These are phyloP conservation scores for Boulengeromyrus knoepffleri DNA, from an alignment of 2,113 vertebrate genomes.

Conservation along the genomic window DNA sequence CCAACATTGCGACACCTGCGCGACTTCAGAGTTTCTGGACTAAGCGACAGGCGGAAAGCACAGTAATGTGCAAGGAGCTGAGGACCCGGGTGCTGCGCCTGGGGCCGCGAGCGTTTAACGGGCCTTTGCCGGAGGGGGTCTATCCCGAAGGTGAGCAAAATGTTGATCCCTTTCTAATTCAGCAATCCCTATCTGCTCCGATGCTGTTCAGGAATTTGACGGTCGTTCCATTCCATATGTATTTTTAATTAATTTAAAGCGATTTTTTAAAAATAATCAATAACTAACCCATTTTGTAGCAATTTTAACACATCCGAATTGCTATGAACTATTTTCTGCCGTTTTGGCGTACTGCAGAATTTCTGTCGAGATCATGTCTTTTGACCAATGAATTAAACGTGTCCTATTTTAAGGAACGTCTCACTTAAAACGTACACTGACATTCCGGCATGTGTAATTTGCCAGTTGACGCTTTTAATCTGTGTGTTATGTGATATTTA, in stretches of 20 bases:
- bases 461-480: too few species aligned
- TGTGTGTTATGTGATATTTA: too few species aligned
- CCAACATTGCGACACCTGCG: not conserved
- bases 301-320: not conserved
- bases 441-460: too few species aligned
- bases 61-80: conserved; percentile 52
- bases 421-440: too few species aligned
- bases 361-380: not conserved
- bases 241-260: not conserved
- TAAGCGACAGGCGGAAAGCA: not conserved
- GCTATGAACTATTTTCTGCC: not conserved
- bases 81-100: conserved; percentile 53
- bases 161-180: not conserved
- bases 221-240: not conserved
- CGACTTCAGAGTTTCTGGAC: not conserved
- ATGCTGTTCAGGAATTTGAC: not conserved
- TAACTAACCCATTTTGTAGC: not conserved
- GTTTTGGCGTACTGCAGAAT: not conserved
- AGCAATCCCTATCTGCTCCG: not conserved
- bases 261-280: not conserved
- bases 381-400: not conserved
- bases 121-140: conserved; percentile 15
- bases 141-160: not conserved
- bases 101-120: conserved; percentile 22
- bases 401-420: not conserved